Evolutionary conservation across 2,797 vertebrate genomes (phyloP), one percentile per base, ranked within the genome.

Genomic region (Sebastes cheni): DNA sequence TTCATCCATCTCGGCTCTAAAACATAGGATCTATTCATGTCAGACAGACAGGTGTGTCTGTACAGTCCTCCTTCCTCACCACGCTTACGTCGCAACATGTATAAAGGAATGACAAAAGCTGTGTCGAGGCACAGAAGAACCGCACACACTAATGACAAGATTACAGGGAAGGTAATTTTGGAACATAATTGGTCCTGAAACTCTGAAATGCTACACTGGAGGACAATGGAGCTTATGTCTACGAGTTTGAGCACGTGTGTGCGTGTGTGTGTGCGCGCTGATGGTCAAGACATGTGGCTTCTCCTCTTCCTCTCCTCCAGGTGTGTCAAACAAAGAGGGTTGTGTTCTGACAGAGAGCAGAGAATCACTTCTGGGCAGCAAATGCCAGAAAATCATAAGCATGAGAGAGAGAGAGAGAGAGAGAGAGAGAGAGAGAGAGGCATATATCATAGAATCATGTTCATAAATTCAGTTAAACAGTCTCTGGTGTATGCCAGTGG

Each of bases 201-300:
- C 50, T 39, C 22, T 79, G 62, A 54, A 29, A 29, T 46, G 46
- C 23, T 39, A 11, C 74, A 14, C 4, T 23, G 23, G 59, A 77
- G 68, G 34, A 89, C 82, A 86, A 86, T 81, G 68, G 67, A 50
- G 56, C 23, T 58, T 77, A 20, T 84, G 76, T 84, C 25, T 69
- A n/a, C 0, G 1, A 16, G 11, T 8, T 0, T 55, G 22, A 20
- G 67, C 4, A n/a, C 10, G 34, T 12, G 34, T 36, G 34, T 12
- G 34, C 12, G 34, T 25, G 11, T 34, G 30, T n/a, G 27, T 55
- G 66, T n/a, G n/a, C n/a, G 32, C 3, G 32, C 12, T 36, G n/a
- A 61, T 42, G 29, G 61, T 72, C 64, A 76, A 72, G 62, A 67
- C 55, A 27, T 36, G 23, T 46, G 52, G 59, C 54, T 77, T 39